Evolutionary conservation across 2,113 vertebrate species (phyloP).

Genomic region (Anthoscopus minutus): DNA sequence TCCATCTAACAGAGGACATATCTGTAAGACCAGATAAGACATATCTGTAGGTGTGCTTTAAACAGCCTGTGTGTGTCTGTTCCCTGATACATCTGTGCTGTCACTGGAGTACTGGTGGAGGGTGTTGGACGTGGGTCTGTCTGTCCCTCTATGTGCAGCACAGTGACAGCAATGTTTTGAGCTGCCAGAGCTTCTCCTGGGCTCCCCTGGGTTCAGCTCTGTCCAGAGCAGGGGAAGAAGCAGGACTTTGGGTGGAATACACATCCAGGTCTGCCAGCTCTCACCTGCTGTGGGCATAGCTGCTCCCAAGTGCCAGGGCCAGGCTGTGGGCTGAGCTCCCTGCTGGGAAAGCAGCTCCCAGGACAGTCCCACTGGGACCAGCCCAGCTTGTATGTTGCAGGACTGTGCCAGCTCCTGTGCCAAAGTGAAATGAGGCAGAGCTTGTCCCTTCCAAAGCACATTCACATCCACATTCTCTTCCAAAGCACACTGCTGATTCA

Average conservation of each 20-base stretch:
- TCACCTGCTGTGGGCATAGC: rapidly evolving
- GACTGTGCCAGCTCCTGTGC: not conserved
- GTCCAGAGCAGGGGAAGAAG: not conserved
- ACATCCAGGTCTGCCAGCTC: rapidly evolving
- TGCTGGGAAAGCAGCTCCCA: not conserved
- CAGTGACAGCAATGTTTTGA: not conserved
- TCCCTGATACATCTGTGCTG: not conserved
- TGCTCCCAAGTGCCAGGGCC: not conserved
- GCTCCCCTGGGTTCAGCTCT: not conserved
- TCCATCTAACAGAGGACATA: not conserved
- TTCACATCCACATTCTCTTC: not conserved
- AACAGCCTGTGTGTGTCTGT: not conserved
- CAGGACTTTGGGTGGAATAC: not conserved
- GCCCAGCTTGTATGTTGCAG: not conserved
- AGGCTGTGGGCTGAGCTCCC: not conserved
- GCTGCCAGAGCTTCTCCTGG: not conserved
- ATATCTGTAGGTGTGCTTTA: not conserved
- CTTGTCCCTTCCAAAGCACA: not conserved
- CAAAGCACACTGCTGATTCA: not conserved
- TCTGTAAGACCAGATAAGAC: not conserved
- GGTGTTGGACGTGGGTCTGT: not conserved
- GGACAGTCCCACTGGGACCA: not conserved
- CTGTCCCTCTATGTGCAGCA: not conserved
- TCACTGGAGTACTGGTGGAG: not conserved
- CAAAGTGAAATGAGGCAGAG: not conserved